Base-by-base conservation (phyloP, 1,140 invertebrate species). In the Mya arenaria region DNA sequence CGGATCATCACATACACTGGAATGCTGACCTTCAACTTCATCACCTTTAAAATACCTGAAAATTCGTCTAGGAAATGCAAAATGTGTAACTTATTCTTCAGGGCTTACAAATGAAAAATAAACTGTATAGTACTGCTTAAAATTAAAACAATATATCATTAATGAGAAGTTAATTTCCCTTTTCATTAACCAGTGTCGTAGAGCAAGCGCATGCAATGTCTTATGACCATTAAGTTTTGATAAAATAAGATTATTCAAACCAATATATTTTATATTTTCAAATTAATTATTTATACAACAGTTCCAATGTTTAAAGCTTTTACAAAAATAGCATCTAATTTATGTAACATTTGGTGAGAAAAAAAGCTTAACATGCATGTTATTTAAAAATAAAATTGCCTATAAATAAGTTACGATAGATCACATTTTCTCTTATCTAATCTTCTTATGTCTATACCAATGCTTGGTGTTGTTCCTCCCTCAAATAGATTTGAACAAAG, bases 1-100 rank as follows among this genome's bases (percentile, higher is more conserved):
- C 98, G 94, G 56, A 99, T 94, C 96, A 98, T 98, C 28, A 95
- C 95, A 92, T 95, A 97, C 19, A 98, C 93, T 60, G 95, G 95
- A 32, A 97, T 92, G 17, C 86, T 83, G 8, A 94, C 87, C 25
- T 85, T 48, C n/a, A 84, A 88, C 83, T 95, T 95, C 0, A 94
- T 90, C 0, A 89, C 82, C 28, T 89, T 79, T 17, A 93, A 75
- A 62, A 93, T 82, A 32, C 94, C 93, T 89, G 94, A 0, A 13
- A 13, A 48, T 13, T 13, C 41, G 19, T 13, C 19, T 13, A 48
- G 10, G 10, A 19, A 48, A 48, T 48, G 10, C 10, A 48, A 48
- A 13, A 48, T 10, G 41, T 48, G 19, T 19, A 48, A 13, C 10
- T 13, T 13, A 19, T 48, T 48, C 19, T 10, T 48, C 19, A 48